Percentiles rank a stretch among this genome's conserved stretches.
Conservation (phyloP, 2,113 vertebrate species). For the Corapipo altera region DNA sequence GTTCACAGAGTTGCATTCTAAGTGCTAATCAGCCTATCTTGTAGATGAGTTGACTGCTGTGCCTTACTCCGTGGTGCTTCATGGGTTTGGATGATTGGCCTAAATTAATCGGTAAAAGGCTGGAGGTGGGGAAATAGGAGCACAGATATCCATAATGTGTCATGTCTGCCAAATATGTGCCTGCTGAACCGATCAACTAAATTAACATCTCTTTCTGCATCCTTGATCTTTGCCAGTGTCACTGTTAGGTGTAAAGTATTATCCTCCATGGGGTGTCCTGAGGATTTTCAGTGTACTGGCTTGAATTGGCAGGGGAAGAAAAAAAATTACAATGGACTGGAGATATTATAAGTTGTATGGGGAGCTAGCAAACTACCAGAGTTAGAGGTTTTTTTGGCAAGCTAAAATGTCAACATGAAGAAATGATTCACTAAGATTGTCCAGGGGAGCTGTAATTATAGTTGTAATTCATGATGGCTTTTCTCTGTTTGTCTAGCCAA, state of each 20-base stretch:
- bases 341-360: neutral
- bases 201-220: constrained; percentile 18
- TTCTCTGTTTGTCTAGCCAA: neutral
- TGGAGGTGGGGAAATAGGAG: neutral
- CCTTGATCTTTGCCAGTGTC: neutral
- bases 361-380: neutral
- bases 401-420: neutral
- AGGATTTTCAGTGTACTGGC: neutral
- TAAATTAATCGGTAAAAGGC: neutral
- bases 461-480: neutral
- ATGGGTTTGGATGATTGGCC: neutral
- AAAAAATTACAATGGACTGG: neutral
- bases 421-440: neutral
- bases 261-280: neutral
- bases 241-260: neutral
- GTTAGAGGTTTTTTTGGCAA: neutral
- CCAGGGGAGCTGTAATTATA: neutral
- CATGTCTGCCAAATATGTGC: constrained; percentile 34
- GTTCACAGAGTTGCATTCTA: constrained; percentile 7
- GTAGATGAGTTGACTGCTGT: constrained; percentile 28
- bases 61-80: neutral
- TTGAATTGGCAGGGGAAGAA: neutral
- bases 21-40: neutral
- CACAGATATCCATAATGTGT: neutral
- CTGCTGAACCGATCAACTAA: constrained; percentile 37